Conservation (phyloP, 2,113 vertebrate genomes). For the Glaucidium brasilianum region DNA sequence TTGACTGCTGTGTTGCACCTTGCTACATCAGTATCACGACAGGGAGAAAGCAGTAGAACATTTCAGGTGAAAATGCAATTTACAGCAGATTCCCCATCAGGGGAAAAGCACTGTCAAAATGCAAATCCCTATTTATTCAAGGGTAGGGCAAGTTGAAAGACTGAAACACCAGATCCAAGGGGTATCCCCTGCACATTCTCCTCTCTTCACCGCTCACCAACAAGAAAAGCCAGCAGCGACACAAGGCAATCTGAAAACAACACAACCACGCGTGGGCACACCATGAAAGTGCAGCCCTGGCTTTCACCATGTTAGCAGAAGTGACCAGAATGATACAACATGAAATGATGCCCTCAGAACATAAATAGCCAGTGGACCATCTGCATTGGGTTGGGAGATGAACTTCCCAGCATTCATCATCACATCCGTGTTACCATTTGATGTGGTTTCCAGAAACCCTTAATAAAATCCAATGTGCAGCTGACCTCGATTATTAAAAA, state of each 20-base stretch:
- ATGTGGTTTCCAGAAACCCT: not conserved
- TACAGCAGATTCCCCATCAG: not conserved
- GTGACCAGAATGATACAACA: not conserved
- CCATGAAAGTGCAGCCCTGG: not conserved
- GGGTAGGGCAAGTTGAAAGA: not conserved
- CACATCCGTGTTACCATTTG: not conserved
- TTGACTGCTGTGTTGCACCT: not conserved
- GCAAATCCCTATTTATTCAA: not conserved
- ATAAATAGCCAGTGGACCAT: not conserved
- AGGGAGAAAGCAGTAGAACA: not conserved
- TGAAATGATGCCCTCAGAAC: not conserved
- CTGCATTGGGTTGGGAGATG: not conserved
- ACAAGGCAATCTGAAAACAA: not conserved
- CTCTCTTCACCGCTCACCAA: not conserved
- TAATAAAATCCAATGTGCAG: not conserved
- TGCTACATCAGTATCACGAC: not conserved
- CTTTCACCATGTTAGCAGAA: not conserved
- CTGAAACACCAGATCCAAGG: not conserved
- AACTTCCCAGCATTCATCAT: not conserved
- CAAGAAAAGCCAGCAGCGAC: not conserved
- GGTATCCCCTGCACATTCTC: not conserved
- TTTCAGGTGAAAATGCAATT: not conserved
- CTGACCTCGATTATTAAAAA: not conserved
- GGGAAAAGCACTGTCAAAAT: not conserved
- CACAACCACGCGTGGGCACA: accelerated